Conservation (phyloP, 2,888 invertebrate genomes). For the Empis livida region DNA sequence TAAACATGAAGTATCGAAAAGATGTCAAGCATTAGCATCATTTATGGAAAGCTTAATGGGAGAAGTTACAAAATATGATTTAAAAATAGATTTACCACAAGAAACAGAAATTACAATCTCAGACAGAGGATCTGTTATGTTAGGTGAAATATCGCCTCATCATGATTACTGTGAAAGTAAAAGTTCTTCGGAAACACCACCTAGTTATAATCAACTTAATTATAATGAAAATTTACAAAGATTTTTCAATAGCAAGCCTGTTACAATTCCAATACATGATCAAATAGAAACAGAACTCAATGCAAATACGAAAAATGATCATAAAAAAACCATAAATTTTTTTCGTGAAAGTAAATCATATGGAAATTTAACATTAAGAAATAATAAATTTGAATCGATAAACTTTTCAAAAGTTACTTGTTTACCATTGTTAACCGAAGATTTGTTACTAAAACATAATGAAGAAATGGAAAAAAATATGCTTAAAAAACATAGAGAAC, state of each 20-base stretch:
- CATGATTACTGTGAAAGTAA: constrained; percentile 68
- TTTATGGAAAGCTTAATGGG: constrained; percentile 66
- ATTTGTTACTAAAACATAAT: constrained; percentile 57
- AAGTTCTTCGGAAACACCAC: constrained; percentile 64
- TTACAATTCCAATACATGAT: constrained; percentile 44
- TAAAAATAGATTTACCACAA: constrained; percentile 45
- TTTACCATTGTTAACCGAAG: constrained; percentile 45
- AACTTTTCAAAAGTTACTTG: constrained; percentile 27
- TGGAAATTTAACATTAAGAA: constrained; percentile 44
- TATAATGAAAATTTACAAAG: constrained; percentile 69
- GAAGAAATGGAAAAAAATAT: constrained; percentile 70
- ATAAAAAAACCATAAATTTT: constrained; percentile 22
- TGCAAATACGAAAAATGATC: not conserved
- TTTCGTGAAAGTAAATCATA: constrained; percentile 45
- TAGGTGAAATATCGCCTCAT: constrained; percentile 74
- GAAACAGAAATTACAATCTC: constrained; percentile 41
- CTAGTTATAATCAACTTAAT: constrained; percentile 75
- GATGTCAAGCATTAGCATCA: constrained; percentile 57
- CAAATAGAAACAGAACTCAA: constrained; percentile 27
- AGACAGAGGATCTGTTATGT: constrained; percentile 69
- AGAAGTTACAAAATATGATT: constrained; percentile 45
- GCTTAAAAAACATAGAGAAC: constrained; percentile 54
- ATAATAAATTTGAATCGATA: constrained; percentile 21
- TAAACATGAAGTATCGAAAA: constrained; percentile 51
- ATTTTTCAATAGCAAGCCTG: constrained; percentile 54